These are phyloP conservation scores for Dendrolimus punctatus DNA, from an alignment of 1,140 invertebrate species.

Conservation along the genomic window DNA sequence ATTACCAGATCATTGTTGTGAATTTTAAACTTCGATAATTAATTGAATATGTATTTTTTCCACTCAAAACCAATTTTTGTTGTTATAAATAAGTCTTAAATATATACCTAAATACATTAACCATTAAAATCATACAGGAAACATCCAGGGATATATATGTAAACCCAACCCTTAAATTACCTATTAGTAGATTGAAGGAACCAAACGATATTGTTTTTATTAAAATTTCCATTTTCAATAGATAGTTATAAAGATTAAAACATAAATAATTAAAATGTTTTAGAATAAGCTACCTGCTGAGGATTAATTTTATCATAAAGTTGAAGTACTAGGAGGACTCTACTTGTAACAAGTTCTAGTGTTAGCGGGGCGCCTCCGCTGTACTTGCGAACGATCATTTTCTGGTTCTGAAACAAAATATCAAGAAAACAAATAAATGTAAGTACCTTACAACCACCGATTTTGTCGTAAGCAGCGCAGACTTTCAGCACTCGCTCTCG, in stretches of 20 bases:
- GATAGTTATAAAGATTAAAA: constrained; percentile 5
- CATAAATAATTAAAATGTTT: constrained; percentile 9
- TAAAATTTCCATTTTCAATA: too few species aligned
- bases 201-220: too few species aligned
- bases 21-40: too few species aligned
- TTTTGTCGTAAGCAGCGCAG: constrained; percentile 85
- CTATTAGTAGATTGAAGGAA: too few species aligned
- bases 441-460: constrained; percentile 82
- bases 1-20: too few species aligned
- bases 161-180: too few species aligned
- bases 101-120: too few species aligned
- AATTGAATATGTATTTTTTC: too few species aligned
- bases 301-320: constrained; percentile 97
- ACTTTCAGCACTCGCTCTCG: constrained; percentile 84
- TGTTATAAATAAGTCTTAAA: too few species aligned
- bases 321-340: constrained; percentile 94
- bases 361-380: constrained; percentile 82
- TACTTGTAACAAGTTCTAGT: constrained; percentile 86
- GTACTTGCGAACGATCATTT: constrained; percentile 78
- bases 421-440: constrained; percentile 44
- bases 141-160: too few species aligned
- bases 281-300: constrained; percentile 82
- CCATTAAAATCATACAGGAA: too few species aligned
- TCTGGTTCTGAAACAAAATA: constrained; percentile 77
- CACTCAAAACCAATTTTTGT: too few species aligned